Evolutionary conservation across 2,113 vertebrate genomes (phyloP).

Genomic region (Melanerpes formicivorus): DNA sequence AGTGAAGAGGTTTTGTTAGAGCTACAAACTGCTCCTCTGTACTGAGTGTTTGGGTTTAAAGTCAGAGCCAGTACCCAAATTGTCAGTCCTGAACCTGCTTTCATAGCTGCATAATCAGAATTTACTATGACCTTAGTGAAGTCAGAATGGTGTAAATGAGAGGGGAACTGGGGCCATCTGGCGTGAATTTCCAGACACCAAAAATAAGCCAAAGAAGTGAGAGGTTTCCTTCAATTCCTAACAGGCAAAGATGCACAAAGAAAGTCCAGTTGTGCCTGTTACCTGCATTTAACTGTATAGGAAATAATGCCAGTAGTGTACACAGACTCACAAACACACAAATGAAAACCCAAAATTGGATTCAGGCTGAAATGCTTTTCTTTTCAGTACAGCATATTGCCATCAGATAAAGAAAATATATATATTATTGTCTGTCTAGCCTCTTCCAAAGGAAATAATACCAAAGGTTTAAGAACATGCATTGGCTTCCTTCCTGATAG

Average conservation of each 20-base stretch:
- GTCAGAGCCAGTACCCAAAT: neutral
- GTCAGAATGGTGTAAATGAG: conserved; percentile 28
- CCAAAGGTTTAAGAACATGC: conserved; percentile 57
- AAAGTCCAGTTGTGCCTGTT: neutral
- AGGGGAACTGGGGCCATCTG: conserved; percentile 30
- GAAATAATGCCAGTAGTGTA: conserved; percentile 2
- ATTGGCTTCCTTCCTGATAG: conserved; percentile 60
- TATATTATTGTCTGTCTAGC: conserved; percentile 38
- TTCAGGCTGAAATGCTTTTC: conserved; percentile 34
- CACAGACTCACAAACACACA: neutral
- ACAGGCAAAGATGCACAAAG: neutral
- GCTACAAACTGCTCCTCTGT: neutral
- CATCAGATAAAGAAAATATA: conserved; percentile 53
- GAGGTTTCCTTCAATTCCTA: conserved; percentile 25
- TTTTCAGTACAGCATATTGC: conserved; percentile 8
- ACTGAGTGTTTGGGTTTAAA: conserved; percentile 1
- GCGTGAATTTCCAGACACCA: conserved; percentile 15
- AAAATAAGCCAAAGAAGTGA: neutral
- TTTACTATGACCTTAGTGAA: conserved; percentile 19
- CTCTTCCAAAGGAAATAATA: conserved; percentile 67
- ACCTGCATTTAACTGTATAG: neutral
- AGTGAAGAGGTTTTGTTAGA: neutral
- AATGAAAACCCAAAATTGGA: conserved; percentile 7
- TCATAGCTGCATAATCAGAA: conserved; percentile 35
- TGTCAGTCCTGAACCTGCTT: neutral